Conservation (phyloP, 2,797 vertebrate genomes). For the Jordanella pulchra region DNA sequence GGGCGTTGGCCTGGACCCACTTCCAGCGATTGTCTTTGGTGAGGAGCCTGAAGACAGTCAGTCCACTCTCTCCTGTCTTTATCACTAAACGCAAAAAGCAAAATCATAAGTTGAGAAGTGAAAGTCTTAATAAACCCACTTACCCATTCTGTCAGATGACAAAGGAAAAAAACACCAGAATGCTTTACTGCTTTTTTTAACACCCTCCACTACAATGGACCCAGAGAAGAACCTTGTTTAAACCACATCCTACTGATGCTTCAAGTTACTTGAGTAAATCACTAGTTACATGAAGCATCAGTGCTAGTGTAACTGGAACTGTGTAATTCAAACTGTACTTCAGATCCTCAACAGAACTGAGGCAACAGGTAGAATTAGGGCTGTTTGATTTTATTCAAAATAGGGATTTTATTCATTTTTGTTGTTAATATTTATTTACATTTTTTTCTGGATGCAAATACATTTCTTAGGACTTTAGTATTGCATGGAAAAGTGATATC, state of each 20-base stretch:
- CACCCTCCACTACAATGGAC: not conserved
- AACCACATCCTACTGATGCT: not conserved
- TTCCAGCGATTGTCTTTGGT: slow-evolving; percentile 85
- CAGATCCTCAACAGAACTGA: not conserved
- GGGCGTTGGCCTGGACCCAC: slow-evolving; percentile 85
- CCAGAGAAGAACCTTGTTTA: not conserved
- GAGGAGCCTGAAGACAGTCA: slow-evolving; percentile 84
- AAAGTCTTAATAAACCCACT: not conserved
- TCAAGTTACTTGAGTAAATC: not conserved
- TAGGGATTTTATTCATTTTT: no score
- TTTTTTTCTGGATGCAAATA: no score
- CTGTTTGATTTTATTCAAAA: no score
- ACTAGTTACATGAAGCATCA: no score
- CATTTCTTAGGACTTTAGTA: no score
- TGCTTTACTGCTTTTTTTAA: no score
- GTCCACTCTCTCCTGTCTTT: slow-evolving; percentile 83
- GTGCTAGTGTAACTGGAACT: no score
- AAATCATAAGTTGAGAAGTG: not conserved
- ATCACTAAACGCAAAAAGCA: slow-evolving; percentile 75
- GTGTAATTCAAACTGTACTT: not conserved
- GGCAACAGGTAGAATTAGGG: not conserved
- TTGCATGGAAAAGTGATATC: no score
- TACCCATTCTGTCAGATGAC: not conserved
- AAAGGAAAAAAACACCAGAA: not conserved
- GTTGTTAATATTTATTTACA: no score